phyloP scores from a whole-genome alignment of 2,113 vertebrate genomes.

The Puffinus mauretanicus region DNA sequence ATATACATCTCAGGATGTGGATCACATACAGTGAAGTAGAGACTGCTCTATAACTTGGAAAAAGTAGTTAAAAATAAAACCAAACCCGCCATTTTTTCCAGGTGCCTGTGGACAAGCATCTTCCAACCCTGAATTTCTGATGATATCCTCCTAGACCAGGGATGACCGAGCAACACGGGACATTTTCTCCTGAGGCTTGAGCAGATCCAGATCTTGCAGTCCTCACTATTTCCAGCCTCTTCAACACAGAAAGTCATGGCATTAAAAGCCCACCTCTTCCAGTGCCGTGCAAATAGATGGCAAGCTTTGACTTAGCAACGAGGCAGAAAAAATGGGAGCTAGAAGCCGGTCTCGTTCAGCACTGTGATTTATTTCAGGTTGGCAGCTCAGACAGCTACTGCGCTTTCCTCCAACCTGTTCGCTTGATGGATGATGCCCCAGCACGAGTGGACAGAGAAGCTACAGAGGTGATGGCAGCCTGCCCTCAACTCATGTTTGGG shows the following conservation, averaged over 20 bases:
- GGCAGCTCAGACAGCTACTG: not conserved
- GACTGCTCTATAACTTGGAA: not conserved
- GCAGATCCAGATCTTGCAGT: not conserved
- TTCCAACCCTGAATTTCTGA: not conserved
- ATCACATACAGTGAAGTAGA: fast-evolving
- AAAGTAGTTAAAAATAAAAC: not conserved
- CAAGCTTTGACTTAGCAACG: not conserved
- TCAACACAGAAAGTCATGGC: fast-evolving
- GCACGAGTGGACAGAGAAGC: not conserved
- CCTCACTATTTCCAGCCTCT: not conserved
- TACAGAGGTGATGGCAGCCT: slow-evolving; percentile 23
- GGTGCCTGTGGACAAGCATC: not conserved
- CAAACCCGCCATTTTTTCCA: no score
- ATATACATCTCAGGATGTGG: fast-evolving
- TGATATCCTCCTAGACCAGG: not conserved
- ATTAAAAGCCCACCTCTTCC: not conserved
- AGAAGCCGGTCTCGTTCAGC: not conserved
- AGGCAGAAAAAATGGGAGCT: not conserved
- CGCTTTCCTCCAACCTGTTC: not conserved
- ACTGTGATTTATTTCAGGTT: slow-evolving; percentile 22
- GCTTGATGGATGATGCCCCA: slow-evolving; percentile 39
- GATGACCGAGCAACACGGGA: fast-evolving
- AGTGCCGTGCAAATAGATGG: not conserved
- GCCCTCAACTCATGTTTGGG: not conserved
- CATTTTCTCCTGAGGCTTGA: no score